Conservation (phyloP, 2,888 invertebrate genomes). For the Scaptomyza parva region DNA sequence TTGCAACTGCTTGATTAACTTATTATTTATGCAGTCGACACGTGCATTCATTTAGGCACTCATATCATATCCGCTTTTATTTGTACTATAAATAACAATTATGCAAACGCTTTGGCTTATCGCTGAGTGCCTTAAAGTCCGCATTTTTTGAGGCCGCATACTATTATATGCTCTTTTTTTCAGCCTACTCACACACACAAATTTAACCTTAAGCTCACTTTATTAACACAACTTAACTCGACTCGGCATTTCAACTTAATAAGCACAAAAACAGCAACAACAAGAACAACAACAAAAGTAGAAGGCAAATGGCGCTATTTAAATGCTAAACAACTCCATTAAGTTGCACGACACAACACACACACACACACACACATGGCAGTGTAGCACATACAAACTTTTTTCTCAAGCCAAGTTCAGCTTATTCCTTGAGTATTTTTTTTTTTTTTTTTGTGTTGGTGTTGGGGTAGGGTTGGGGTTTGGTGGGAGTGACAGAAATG, state of each 20-base stretch:
- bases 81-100: slow-evolving; percentile 45
- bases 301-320: slow-evolving; percentile 70
- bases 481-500: slow-evolving; percentile 39
- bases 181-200: slow-evolving; percentile 15
- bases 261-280: too few species aligned
- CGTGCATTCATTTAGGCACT: slow-evolving; percentile 7
- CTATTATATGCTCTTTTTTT: slow-evolving; percentile 42
- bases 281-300: slow-evolving; percentile 49
- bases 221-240: slow-evolving; percentile 69
- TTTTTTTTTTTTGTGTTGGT: slow-evolving; percentile 23
- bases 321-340: slow-evolving; percentile 79
- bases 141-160: slow-evolving; percentile 45
- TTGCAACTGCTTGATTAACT: neutral
- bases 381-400: slow-evolving; percentile 35
- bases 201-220: slow-evolving; percentile 70
- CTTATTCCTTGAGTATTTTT: slow-evolving; percentile 26
- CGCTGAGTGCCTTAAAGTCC: slow-evolving; percentile 49
- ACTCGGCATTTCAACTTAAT: slow-evolving; percentile 71
- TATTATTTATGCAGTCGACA: neutral
- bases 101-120: slow-evolving; percentile 61
- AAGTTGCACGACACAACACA: slow-evolving; percentile 73
- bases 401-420: slow-evolving; percentile 55
- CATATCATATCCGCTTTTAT: slow-evolving; percentile 30
- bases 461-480: neutral
- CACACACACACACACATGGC: slow-evolving; percentile 34